Percentiles rank a stretch among this genome's conserved stretches.
These are phyloP conservation scores for Canis aureus DNA, from an alignment of 2,113 vertebrate species.

Conservation along the genomic window DNA sequence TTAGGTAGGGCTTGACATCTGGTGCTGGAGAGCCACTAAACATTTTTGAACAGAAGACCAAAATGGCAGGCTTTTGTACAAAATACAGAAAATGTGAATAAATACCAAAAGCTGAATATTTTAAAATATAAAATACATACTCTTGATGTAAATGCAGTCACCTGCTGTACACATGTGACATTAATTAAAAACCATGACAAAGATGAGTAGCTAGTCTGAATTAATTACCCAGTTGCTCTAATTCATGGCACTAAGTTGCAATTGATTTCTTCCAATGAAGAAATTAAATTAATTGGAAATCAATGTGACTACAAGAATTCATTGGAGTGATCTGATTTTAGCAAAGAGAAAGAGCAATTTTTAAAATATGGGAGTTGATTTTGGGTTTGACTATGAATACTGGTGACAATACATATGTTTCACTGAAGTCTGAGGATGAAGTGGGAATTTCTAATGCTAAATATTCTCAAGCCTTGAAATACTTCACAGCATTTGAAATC, in stretches of 20 bases:
- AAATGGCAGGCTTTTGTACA: constrained; percentile 10
- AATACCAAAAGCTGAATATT: neutral
- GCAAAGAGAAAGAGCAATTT: neutral
- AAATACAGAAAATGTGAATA: neutral
- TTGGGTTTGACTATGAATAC: neutral
- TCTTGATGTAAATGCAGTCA: neutral
- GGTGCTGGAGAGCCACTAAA: neutral
- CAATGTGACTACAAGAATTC: neutral
- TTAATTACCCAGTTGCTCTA: constrained; percentile 13
- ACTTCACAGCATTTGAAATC: neutral
- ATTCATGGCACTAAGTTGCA: neutral
- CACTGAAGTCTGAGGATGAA: constrained; percentile 13
- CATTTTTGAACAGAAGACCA: constrained; percentile 27
- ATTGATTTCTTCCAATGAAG: constrained; percentile 24
- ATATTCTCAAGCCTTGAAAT: constrained; percentile 37
- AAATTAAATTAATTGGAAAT: constrained; percentile 45
- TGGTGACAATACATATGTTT: neutral
- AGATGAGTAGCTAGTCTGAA: neutral
- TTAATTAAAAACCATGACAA: constrained; percentile 1
- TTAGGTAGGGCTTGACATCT: neutral
- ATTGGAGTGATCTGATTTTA: neutral
- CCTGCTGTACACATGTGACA: neutral
- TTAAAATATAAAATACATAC: constrained; percentile 1
- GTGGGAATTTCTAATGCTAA: constrained; percentile 36
- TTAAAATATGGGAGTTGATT: neutral